Evolutionary conservation across 2,888 invertebrate species (phyloP).

Genomic region (Ophion slaviceki): DNA sequence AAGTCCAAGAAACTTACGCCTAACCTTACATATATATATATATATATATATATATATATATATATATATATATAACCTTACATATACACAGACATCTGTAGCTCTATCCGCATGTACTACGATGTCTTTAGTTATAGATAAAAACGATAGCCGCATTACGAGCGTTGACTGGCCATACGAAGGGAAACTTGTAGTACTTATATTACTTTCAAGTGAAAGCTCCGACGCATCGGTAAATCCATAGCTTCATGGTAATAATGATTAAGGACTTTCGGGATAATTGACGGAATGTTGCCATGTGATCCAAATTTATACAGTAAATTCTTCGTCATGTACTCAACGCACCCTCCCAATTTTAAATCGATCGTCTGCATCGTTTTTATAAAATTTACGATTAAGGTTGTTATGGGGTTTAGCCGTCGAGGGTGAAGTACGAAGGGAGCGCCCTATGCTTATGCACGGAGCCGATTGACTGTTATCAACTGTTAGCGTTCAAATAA

Average conservation of each 20-base stretch:
- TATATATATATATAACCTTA: too few species aligned
- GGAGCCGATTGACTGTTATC: too few species aligned
- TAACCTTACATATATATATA: too few species aligned
- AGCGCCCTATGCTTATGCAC: too few species aligned
- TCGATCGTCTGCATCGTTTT: background rate
- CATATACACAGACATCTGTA: background rate
- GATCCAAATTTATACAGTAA: too few species aligned
- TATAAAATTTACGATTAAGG: background rate
- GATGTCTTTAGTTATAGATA: conserved; percentile 17
- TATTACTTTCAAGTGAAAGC: conserved; percentile 12
- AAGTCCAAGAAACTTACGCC: background rate
- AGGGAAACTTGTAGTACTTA: background rate
- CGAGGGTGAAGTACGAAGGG: too few species aligned
- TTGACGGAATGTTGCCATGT: too few species aligned
- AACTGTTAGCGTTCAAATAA: too few species aligned
- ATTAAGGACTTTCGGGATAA: background rate
- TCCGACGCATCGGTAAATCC: background rate
- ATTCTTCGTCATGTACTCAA: too few species aligned
- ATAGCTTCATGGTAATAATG: background rate
- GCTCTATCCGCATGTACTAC: conserved; percentile 21
- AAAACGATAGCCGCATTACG: conserved; percentile 36
- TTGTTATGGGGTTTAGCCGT: too few species aligned
- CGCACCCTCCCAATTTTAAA: too few species aligned
- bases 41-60: too few species aligned
- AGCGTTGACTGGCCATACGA: background rate